Base-by-base conservation (phyloP, 2,888 invertebrate species). In the Andrena bicolor region DNA sequence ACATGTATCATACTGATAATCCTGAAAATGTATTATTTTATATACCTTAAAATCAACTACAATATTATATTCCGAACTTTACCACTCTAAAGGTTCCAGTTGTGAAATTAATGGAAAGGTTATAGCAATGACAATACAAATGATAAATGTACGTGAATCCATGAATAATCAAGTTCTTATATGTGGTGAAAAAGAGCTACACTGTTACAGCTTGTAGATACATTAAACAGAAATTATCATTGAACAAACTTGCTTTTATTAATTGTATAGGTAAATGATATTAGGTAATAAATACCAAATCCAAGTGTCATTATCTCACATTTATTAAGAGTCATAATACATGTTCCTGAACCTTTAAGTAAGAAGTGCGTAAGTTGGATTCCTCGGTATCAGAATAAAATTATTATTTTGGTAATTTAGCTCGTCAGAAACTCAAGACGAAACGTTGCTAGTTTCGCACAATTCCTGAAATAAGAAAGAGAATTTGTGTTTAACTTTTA, bases 131-230 rank as follows among this genome's bases (percentile, higher is more conserved):
- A 87, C 78, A 82, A 85, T 85, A 85, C 64, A 58, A 76, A 80
- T 60, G 8, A 58, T 72, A 63, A 65, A 66, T 71, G 65, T 69
- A 75, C 20, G 26, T 73, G 66, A 77, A 53, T 51, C 23, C 56
- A 76, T 51, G 48, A 84, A 82, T 64, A 80, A 82, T 58, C 53
- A 7, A 81, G 61, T 68, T 61, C 71, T 72, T 61, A 68, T 5
- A 63, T 71, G 48, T 65, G 56, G 69, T 65, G 78, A 70, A 80
- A 70, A 80, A 85, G 84, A 75, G 82, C 81, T 88, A 89, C 80
- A 84, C 74, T 89, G 86, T 89, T 91, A 90, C 89, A 90, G 90
- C 88, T 88, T 92, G 91, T 92, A 92, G 90, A 93, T 90, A 90
- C 74, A 82, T 86, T 88, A 78, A 86, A 86, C 78, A 78, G 78